These are phyloP conservation scores for Mesodorylaimus sp. DNA, from an alignment of 2,888 invertebrate genomes.

Conservation along the genomic window DNA sequence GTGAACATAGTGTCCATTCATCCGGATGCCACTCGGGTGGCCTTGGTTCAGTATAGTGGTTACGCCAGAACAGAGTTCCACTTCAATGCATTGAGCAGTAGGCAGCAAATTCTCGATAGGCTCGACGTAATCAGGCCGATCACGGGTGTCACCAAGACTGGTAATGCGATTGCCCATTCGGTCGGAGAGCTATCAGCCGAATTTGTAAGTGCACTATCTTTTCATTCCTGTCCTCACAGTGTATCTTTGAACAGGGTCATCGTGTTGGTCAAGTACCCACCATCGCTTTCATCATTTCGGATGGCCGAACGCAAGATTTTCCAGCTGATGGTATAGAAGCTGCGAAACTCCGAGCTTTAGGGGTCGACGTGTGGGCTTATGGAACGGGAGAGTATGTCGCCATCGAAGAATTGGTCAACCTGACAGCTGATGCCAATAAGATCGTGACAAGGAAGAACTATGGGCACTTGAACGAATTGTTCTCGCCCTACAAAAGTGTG, in stretches of 20 bases:
- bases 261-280: conserved; percentile 23
- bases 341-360: not conserved
- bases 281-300: conserved; percentile 25
- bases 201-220: not conserved
- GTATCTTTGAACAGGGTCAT: conserved; percentile 18
- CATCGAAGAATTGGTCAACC: conserved; percentile 21
- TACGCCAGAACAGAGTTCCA: conserved; percentile 7
- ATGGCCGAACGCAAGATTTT: conserved; percentile 26
- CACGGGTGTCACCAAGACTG: conserved; percentile 26
- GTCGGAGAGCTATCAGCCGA: not conserved
- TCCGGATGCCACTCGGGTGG: conserved; percentile 22
- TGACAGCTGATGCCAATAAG: conserved; percentile 16
- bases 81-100: conserved; percentile 9
- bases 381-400: conserved; percentile 29
- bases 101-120: conserved; percentile 2
- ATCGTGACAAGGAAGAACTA: conserved; percentile 25
- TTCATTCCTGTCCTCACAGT: not conserved
- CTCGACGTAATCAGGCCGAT: conserved; percentile 18
- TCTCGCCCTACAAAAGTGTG: conserved; percentile 21
- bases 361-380: conserved; percentile 23
- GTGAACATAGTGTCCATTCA: conserved; percentile 24
- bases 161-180: conserved; percentile 18
- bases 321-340: conserved; percentile 17
- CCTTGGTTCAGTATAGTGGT: conserved; percentile 25
- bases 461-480: conserved; percentile 11